These are phyloP conservation scores for Urophycis tenuis DNA, from an alignment of 2,797 vertebrate genomes.

Conservation along the genomic window DNA sequence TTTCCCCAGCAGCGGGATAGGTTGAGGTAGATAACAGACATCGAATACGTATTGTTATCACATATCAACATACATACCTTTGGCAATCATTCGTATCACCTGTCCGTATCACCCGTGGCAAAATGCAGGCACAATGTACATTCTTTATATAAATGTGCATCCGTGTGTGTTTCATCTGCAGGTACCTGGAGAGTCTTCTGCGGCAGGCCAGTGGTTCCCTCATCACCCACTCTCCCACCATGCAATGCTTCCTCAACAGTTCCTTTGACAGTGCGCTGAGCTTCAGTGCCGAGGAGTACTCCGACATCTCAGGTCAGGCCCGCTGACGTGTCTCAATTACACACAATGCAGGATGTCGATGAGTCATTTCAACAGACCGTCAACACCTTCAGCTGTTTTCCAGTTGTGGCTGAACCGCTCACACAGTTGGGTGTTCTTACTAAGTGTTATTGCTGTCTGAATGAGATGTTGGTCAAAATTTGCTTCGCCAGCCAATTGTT, in stretches of 20 bases:
- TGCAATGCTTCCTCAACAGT: conserved; percentile 79
- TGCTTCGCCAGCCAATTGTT: background rate
- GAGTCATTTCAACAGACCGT: background rate
- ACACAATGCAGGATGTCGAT: background rate
- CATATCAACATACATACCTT: background rate
- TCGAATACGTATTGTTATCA: background rate
- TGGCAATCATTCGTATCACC: no score
- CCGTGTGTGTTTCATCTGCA: conserved; percentile 37
- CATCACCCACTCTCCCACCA: conserved; percentile 78
- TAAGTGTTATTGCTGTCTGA: background rate
- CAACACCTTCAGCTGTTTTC: background rate
- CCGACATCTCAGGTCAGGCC: conserved; percentile 78
- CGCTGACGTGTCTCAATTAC: background rate
- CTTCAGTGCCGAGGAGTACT: conserved; percentile 87
- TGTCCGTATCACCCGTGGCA: no score
- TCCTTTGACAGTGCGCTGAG: conserved; percentile 66
- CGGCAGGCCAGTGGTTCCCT: conserved; percentile 82
- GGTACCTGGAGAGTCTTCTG: conserved; percentile 87
- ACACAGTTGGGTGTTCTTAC: background rate
- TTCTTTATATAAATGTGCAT: conserved; percentile 10
- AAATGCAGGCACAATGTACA: no score
- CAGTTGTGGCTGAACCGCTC: background rate
- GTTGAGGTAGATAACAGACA: background rate
- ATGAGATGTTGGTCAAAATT: background rate
- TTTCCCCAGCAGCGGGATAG: background rate